phyloP scores from a whole-genome alignment of 2,888 invertebrate genomes.

The Campaea margaritaria region DNA sequence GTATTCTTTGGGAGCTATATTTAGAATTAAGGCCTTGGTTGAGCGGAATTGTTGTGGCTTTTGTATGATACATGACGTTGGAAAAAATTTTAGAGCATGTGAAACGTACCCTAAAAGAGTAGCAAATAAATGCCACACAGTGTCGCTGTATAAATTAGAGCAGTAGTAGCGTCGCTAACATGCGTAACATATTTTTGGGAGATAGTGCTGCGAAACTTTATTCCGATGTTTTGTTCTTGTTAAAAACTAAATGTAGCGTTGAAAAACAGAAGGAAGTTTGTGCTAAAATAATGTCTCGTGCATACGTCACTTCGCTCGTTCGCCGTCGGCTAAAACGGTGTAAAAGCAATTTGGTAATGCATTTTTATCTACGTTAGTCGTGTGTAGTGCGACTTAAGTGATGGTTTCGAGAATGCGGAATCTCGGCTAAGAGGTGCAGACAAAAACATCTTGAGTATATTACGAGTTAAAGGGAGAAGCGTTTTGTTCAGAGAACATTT shows the following conservation, averaged over 20 bases:
- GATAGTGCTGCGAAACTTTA: not conserved
- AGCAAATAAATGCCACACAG: constrained; percentile 1
- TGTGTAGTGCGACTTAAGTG: constrained; percentile 40
- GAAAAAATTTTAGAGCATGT: constrained; percentile 1
- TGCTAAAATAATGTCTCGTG: constrained; percentile 30
- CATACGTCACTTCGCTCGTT: constrained; percentile 55
- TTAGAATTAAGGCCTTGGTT: constrained; percentile 70
- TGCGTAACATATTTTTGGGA: not conserved
- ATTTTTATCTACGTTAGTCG: constrained; percentile 61
- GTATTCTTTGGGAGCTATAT: constrained; percentile 72
- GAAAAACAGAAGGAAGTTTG: constrained; percentile 13
- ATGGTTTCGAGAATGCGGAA: constrained; percentile 43
- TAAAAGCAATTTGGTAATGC: constrained; percentile 76
- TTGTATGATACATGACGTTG: constrained; percentile 21
- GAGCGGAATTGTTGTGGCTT: constrained; percentile 41
- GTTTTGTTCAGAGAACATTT: constrained; percentile 34
- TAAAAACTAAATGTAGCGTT: constrained; percentile 5
- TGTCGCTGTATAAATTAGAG: not conserved
- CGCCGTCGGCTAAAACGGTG: constrained; percentile 58
- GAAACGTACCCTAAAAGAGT: constrained; percentile 9
- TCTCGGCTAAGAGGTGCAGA: constrained; percentile 44
- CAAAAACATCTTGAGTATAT: constrained; percentile 42
- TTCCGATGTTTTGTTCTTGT: not conserved
- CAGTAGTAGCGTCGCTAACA: not conserved
- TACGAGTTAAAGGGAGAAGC: constrained; percentile 30